phyloP scores from a whole-genome alignment of 2,797 vertebrate genomes.

The Phrynocephalus guinanensis region DNA sequence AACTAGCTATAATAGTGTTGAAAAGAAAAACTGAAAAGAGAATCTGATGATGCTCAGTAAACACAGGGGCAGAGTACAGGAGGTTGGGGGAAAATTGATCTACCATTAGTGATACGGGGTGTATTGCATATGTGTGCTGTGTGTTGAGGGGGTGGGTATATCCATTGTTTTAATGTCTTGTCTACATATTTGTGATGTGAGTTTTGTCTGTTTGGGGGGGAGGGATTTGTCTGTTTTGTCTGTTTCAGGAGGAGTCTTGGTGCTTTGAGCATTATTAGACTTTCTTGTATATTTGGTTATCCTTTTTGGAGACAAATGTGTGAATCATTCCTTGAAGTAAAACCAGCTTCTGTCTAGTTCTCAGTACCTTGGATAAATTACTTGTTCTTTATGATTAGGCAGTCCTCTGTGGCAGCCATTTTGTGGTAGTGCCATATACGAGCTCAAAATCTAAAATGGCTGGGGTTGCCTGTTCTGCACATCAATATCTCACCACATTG shows the following conservation, averaged over 20 bases:
- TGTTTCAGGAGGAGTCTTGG: background rate
- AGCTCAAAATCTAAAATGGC: background rate
- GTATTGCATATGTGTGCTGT: background rate
- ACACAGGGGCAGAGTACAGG: too few relatives aligned
- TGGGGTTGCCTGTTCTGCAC: background rate
- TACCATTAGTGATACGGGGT: background rate
- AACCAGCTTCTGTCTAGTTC: background rate
- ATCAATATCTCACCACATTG: background rate
- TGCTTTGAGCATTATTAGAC: background rate
- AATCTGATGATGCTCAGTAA: background rate
- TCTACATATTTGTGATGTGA: too few relatives aligned
- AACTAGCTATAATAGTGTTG: background rate
- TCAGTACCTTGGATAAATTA: background rate
- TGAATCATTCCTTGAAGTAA: background rate
- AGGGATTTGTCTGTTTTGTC: background rate
- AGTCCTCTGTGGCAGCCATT: background rate
- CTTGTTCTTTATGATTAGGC: background rate
- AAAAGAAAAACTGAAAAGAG: background rate
- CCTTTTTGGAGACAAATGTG: background rate
- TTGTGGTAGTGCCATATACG: background rate
- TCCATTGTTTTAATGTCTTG: too few relatives aligned
- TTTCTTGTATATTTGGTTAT: background rate
- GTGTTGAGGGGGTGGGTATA: too few relatives aligned
- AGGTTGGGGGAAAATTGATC: background rate
- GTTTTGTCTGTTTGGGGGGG: background rate